Evolutionary conservation across 2,113 vertebrate genomes (phyloP).

Genomic region (Elachura formosa): DNA sequence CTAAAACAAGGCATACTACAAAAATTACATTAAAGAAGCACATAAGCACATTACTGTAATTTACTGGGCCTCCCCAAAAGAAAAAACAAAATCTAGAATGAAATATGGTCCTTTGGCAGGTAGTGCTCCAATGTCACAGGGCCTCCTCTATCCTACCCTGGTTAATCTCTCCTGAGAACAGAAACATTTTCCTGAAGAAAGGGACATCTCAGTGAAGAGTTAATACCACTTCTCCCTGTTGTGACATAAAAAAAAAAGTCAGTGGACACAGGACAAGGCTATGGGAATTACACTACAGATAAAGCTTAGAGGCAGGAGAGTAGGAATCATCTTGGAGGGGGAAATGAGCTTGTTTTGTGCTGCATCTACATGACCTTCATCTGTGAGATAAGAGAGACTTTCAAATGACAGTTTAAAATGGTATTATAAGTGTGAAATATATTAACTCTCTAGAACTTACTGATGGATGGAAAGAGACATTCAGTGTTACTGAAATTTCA

Average conservation of each 20-base stretch:
- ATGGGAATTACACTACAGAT: neutral
- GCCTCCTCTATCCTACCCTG: neutral
- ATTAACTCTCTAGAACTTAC: neutral
- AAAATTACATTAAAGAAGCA: neutral
- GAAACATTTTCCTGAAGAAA: neutral
- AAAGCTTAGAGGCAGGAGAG: neutral
- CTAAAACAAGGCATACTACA: neutral
- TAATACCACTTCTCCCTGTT: neutral
- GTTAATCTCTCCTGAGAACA: neutral
- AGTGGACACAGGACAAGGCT: fast-evolving
- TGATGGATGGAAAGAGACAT: neutral
- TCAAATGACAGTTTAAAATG: neutral
- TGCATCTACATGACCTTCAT: neutral
- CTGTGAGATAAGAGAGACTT: neutral
- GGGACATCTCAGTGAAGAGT: neutral
- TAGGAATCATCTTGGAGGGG: neutral
- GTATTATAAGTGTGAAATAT: neutral
- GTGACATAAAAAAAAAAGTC: neutral
- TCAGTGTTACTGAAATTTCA: neutral
- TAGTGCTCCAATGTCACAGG: neutral
- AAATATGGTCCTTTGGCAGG: neutral
- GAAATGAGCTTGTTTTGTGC: neutral
- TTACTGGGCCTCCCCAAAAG: neutral
- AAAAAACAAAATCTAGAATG: neutral
- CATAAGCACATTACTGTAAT: neutral